Conservation (phyloP, 2,888 invertebrate genomes). For the Troglohyphantes excavatus region DNA sequence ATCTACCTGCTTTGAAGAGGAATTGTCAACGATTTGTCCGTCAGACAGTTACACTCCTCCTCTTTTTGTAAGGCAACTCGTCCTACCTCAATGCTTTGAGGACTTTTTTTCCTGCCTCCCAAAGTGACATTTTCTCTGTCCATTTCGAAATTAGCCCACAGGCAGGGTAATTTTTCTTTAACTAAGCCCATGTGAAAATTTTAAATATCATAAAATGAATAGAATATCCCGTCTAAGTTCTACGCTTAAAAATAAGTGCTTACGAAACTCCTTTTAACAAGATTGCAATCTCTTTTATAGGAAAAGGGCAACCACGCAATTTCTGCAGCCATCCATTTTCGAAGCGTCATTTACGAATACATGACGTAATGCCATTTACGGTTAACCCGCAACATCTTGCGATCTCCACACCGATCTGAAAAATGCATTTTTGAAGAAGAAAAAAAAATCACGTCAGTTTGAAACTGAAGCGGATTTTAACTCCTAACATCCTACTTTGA, state of each 20-base stretch:
- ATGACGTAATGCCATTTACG: conserved; percentile 47
- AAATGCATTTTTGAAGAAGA: conserved; percentile 37
- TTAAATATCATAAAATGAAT: no score
- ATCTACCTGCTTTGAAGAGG: no score
- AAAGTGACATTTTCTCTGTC: no score
- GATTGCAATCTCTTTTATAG: conserved; percentile 29
- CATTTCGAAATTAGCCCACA: no score
- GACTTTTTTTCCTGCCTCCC: no score
- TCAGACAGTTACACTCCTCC: no score
- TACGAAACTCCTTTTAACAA: neutral
- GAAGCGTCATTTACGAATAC: conserved; percentile 4
- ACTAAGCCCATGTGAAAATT: no score
- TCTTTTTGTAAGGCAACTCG: no score
- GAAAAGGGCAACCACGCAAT: conserved; percentile 11
- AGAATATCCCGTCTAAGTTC: no score
- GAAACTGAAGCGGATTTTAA: conserved; percentile 47
- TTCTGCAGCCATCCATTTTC: conserved; percentile 37
- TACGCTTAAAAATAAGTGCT: neutral
- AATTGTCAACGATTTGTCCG: no score
- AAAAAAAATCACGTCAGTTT: conserved; percentile 55
- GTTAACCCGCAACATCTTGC: conserved; percentile 25
- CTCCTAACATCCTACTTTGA: conserved; percentile 10
- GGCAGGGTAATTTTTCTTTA: no score
- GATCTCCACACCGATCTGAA: conserved; percentile 3
- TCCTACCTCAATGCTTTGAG: no score